Evolutionary conservation across 2,888 invertebrate species (phyloP), one percentile per base, ranked within the genome.

Genomic region (Eudasyphora cyanicolor): DNA sequence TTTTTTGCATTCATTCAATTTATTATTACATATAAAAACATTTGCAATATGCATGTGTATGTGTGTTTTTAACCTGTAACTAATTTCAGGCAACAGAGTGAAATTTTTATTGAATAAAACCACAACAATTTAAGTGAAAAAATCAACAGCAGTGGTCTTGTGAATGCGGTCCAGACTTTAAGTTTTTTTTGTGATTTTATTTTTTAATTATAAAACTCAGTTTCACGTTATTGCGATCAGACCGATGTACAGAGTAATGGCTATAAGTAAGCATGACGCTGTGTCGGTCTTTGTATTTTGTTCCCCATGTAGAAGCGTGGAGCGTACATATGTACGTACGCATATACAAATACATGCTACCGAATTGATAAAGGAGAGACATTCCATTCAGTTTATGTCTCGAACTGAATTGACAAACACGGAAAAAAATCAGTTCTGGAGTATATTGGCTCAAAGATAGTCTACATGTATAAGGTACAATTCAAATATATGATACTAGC

Each of bases 141-240:
- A 21, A 45, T 51, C 2, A 38, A 71, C 57, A 51, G 38, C 74
- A 57, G 54, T 57, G 57, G 49, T 76, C 35, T 45, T 82, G 24
- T 27, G 45, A 60, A 78, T 84, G 84, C 76, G 84, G 81, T 84
- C 84, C 81, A 81, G 84, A 84, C 84, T 71, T 76, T 29, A 80
- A 32, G 51, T 35, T 29, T 70, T 75, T 79, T 74, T 76, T 76
- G 76, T 74, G 60, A 80, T 74, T 77, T 79, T 79, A n/a, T 54
- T 54, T 54, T 67, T 42, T 75, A 84, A 84, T 84, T 84, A 84
- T 57, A 27, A 57, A 57, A 57, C 29, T 29, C 60, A 29, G 29
- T 60, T 60, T 60, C n/a, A 14, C 57, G 14, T 45, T 45, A 27
- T 67, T 67, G 2, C 6, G 27, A 14, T 27, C 27, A 57, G 6